Conservation (phyloP, 2,888 invertebrate genomes). For the Agonopterix heracliana region DNA sequence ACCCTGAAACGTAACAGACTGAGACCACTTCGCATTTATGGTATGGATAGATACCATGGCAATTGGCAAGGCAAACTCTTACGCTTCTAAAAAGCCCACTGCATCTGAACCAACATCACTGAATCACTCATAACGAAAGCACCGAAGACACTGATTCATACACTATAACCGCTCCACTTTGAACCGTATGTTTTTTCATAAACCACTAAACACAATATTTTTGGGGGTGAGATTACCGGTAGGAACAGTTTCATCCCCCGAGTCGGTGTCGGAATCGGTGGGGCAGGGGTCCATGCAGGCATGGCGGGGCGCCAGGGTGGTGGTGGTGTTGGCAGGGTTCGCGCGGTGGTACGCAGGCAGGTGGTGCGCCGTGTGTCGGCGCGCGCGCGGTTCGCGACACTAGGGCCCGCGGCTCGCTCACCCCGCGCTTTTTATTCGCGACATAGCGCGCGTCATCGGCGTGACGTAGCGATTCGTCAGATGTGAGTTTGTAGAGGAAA, state of each 20-base stretch:
- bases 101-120: neutral
- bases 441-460: constrained; percentile 43
- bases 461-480: constrained; percentile 49
- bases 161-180: neutral
- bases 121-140: neutral
- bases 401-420: constrained; percentile 51
- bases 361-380: constrained; percentile 30
- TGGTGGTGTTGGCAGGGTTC: constrained; percentile 24
- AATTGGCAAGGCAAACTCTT: no score
- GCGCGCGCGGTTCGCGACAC: constrained; percentile 23
- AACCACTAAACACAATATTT: neutral
- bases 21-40: no score
- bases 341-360: constrained; percentile 21
- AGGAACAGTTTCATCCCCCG: constrained; percentile 68
- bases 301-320: constrained; percentile 65
- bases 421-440: constrained; percentile 47
- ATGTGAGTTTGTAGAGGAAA: constrained; percentile 50
- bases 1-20: no score
- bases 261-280: constrained; percentile 36
- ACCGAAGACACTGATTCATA: neutral
- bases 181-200: neutral
- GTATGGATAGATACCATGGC: no score
- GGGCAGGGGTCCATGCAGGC: constrained; percentile 61
- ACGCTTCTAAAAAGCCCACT: no score
- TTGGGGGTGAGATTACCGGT: constrained; percentile 50